Evolutionary conservation across 2,888 invertebrate genomes (phyloP), one percentile per base, ranked within the genome.

Genomic region (Ichneumoninae sp.): DNA sequence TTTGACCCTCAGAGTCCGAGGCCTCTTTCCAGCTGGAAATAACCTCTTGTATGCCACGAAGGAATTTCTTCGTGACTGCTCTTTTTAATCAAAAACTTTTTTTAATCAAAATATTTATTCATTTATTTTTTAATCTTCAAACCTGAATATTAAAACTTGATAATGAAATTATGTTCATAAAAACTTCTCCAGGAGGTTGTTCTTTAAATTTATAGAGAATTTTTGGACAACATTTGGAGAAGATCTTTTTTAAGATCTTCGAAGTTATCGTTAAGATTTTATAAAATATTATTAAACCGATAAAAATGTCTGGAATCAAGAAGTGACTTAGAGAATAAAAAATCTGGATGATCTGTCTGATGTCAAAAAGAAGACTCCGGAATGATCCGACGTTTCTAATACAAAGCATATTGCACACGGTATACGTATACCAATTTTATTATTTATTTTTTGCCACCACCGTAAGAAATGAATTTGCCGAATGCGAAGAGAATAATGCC

Each of bases 401-500:
- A 63, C 22, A 26, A 10, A 57, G 57, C 13, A 57, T 26, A 57
- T 26, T 57, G 13, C 57, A 13, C 26, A 5, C 26, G 13, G 57
- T 57, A 26, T 19, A 54, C 19, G n/a, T 19, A 22, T 57, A 57
- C 57, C 22, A 47, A 10, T 40, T 40, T 54, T 52, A 1, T 19
- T 54, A 19, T 52, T 19, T 19, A 19, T 8, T n/a, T 57, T 10
- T 22, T 57, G 22, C 22, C 26, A 26, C 63, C 30, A 33, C 16
- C 63, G 65, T 54, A 30, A 19, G 16, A 80, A 75, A 76, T 66
- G 75, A 83, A 80, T 83, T 75, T 71, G 47, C 65, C 66, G 71
- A 76, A 80, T 50, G 60, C 65, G 63, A 66, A 66, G 75, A 75
- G 66, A 80, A 80, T 83, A 83, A 80, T 76, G 75, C 83, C 80